Percentiles rank a stretch among this genome's conserved stretches.
Evolutionary conservation across 2,113 vertebrate species (phyloP).

Genomic region (Etia nguti): DNA sequence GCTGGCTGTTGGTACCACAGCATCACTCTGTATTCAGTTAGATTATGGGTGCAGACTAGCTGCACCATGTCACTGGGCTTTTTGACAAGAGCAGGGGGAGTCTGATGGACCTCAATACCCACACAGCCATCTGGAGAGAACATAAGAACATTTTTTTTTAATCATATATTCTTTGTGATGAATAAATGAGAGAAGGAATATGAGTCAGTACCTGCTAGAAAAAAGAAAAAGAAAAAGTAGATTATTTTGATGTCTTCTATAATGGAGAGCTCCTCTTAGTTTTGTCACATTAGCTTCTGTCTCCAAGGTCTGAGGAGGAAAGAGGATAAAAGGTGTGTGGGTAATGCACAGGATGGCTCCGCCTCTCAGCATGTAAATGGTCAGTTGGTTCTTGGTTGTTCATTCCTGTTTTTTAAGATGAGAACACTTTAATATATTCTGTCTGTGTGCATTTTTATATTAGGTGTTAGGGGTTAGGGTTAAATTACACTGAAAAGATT

Average conservation of each 20-base stretch:
- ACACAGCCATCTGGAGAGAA: background rate
- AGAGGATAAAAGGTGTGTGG: background rate
- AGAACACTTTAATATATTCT: background rate
- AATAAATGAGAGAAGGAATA: background rate
- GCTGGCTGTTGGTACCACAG: constrained; percentile 37
- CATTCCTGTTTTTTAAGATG: background rate
- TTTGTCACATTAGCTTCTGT: background rate
- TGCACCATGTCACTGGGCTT: background rate
- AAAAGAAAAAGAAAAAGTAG: background rate
- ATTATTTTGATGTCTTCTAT: background rate
- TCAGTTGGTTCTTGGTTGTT: background rate
- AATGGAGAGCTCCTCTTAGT: background rate
- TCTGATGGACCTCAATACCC: background rate
- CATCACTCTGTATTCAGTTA: constrained; percentile 1
- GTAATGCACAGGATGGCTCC: background rate
- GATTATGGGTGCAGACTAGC: constrained; percentile 7
- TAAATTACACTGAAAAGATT: background rate
- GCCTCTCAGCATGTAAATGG: background rate
- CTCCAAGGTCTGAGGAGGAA: background rate
- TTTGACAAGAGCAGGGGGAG: background rate
- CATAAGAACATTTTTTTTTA: background rate
- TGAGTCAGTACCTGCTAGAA: background rate
- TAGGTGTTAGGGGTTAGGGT: background rate
- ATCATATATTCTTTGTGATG: background rate
- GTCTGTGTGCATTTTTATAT: background rate